Percentiles rank a stretch among this genome's conserved stretches.
Evolutionary conservation across 2,888 invertebrate species (phyloP).

Genomic region (Hemaris fuciformis): DNA sequence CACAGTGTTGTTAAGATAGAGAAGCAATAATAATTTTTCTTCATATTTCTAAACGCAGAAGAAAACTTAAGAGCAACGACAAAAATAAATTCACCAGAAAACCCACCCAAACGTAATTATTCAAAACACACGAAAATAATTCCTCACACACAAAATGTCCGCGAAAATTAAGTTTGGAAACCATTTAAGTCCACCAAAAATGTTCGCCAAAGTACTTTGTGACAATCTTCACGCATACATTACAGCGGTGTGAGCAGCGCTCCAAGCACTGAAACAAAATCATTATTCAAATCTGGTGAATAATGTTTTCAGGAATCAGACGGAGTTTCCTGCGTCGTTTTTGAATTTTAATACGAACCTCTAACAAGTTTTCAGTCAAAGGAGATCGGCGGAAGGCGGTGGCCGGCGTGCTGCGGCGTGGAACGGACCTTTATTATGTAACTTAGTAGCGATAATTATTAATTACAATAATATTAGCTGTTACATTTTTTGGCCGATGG

Average conservation of each 20-base stretch:
- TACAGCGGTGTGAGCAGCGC: slow-evolving; percentile 60
- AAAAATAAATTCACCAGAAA: background rate
- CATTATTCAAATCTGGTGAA: slow-evolving; percentile 80
- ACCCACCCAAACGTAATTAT: slow-evolving; percentile 5
- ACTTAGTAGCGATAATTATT: no score
- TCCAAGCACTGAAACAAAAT: slow-evolving; percentile 67
- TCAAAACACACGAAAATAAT: slow-evolving; percentile 12
- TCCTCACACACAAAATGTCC: slow-evolving; percentile 39
- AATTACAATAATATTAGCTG: no score
- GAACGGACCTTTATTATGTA: slow-evolving; percentile 35
- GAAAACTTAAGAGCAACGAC: no score
- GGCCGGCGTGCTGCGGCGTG: slow-evolving; percentile 32
- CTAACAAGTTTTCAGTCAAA: slow-evolving; percentile 81
- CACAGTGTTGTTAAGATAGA: no score
- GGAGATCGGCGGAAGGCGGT: slow-evolving; percentile 66
- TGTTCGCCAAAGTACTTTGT: slow-evolving; percentile 60
- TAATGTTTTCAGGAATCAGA: slow-evolving; percentile 79
- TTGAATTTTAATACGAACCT: slow-evolving; percentile 80
- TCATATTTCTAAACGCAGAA: background rate
- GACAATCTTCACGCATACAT: slow-evolving; percentile 75
- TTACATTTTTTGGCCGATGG: no score
- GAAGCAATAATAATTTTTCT: no score
- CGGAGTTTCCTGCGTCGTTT: slow-evolving; percentile 76
- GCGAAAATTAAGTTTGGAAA: slow-evolving; percentile 70
- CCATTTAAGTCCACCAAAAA: slow-evolving; percentile 78